Conservation (phyloP, 1,140 invertebrate genomes). For the Pseudobourletiella spinata region DNA sequence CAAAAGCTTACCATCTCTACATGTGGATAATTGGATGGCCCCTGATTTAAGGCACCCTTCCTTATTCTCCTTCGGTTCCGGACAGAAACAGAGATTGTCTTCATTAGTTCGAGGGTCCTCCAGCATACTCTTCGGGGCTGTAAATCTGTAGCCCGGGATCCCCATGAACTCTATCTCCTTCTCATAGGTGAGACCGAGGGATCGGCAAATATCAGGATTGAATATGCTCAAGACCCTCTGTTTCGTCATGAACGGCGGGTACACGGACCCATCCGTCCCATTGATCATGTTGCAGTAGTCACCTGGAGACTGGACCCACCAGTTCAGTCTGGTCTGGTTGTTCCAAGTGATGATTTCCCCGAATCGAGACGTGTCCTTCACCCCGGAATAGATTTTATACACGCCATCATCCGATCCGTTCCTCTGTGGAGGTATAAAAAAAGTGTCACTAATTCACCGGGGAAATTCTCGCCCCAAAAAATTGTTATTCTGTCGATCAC, state of each 20-base stretch:
- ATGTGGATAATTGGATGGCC: conserved; percentile 7
- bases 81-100: conserved; percentile 20
- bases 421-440: conserved; percentile 15
- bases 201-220: conserved; percentile 19
- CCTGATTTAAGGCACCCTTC: conserved; percentile 10
- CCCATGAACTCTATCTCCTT: conserved; percentile 7
- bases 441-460: background rate
- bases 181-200: conserved; percentile 4
- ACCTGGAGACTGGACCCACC: background rate
- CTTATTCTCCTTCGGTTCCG: background rate
- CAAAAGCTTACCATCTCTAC: conserved; percentile 17
- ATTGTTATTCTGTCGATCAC: background rate
- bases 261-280: conserved; percentile 7
- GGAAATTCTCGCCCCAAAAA: too few relatives aligned
- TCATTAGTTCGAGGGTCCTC: conserved; percentile 10
- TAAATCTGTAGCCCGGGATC: conserved; percentile 19
- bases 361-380: background rate
- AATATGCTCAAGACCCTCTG: conserved; percentile 4
- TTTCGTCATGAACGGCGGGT: conserved; percentile 16
- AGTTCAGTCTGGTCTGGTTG: background rate
- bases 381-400: conserved; percentile 8
- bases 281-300: conserved; percentile 14
- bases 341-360: conserved; percentile 13
- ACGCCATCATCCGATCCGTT: conserved; percentile 13
- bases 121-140: background rate